phyloP scores from a whole-genome alignment of 2,888 invertebrate species.

The Melinaea marsaeus region DNA sequence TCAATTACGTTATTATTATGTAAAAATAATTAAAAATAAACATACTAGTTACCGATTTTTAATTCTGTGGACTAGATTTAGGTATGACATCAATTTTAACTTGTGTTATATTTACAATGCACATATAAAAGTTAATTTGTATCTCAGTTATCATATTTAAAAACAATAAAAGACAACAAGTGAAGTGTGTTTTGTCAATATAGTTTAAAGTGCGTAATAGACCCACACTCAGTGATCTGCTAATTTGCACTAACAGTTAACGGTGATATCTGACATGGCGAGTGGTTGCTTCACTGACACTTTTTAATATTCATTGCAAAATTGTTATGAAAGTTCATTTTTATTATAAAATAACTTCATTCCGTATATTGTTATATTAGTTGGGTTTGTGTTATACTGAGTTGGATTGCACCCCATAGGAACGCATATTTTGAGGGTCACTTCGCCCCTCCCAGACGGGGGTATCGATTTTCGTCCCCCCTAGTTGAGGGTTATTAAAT shows the following conservation, averaged over 20 bases:
- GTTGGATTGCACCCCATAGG: conserved; percentile 34
- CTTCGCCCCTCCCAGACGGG: conserved; percentile 63
- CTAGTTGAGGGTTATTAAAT: conserved; percentile 65
- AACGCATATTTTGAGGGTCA: conserved; percentile 53
- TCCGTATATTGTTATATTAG: background rate
- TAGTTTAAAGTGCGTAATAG: conserved; percentile 12
- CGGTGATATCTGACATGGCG: conserved; percentile 21
- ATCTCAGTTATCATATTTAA: too few relatives aligned
- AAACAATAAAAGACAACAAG: too few relatives aligned
- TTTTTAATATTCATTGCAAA: too few relatives aligned
- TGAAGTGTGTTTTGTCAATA: background rate
- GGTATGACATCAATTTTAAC: too few relatives aligned
- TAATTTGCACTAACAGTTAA: conserved; percentile 37
- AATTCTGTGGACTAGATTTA: too few relatives aligned
- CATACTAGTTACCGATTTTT: too few relatives aligned
- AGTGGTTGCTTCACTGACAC: conserved; percentile 19
- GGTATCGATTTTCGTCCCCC: conserved; percentile 66
- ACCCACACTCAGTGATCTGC: conserved; percentile 25
- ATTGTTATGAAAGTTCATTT: background rate
- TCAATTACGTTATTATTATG: too few relatives aligned
- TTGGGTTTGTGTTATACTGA: background rate
- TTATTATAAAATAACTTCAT: background rate
- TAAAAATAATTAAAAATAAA: too few relatives aligned
- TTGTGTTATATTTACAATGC: too few relatives aligned
- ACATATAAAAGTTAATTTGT: too few relatives aligned